Evolutionary conservation across 2,113 vertebrate species (phyloP).

Genomic region (Cyphomyrus discorhynchus): DNA sequence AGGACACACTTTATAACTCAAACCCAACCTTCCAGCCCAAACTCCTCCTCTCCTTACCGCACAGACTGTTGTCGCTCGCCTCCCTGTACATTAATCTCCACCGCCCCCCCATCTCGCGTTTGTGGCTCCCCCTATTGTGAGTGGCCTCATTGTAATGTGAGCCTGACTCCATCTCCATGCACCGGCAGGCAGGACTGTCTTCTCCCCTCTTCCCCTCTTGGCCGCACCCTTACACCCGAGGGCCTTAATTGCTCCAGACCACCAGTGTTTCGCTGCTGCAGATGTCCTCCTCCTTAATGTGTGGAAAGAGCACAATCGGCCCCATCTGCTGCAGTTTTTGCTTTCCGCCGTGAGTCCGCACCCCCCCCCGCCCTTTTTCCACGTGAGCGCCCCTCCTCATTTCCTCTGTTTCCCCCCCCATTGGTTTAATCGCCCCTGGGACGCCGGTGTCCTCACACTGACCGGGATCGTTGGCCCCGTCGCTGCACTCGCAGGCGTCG

Average conservation of each 20-base stretch:
- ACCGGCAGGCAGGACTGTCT: constrained; percentile 78
- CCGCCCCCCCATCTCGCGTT: constrained; percentile 53
- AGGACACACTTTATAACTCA: constrained; percentile 47
- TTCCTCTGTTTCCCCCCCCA: too few relatives aligned
- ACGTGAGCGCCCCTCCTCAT: too few relatives aligned
- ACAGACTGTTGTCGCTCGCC: constrained; percentile 60
- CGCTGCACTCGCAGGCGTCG: too few relatives aligned
- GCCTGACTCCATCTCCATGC: constrained; percentile 76
- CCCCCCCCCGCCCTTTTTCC: constrained; percentile 9
- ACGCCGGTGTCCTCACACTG: too few relatives aligned
- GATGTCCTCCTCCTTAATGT: constrained; percentile 96
- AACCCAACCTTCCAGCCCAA: constrained; percentile 20
- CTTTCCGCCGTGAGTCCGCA: constrained; percentile 47
- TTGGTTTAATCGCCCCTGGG: too few relatives aligned
- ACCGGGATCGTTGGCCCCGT: too few relatives aligned
- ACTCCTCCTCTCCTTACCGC: constrained; percentile 50
- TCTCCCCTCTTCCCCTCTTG: constrained; percentile 51
- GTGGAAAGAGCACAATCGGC: constrained; percentile 91
- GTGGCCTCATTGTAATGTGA: constrained; percentile 91
- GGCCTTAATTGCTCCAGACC: constrained; percentile 90
- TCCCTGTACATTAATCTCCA: constrained; percentile 80
- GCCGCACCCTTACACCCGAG: constrained; percentile 46
- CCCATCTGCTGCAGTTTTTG: constrained; percentile 98
- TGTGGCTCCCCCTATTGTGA: constrained; percentile 84
- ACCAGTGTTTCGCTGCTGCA: constrained; percentile 87